phyloP scores from a whole-genome alignment of 2,797 vertebrate species.

The Sparidentex hasta region DNA sequence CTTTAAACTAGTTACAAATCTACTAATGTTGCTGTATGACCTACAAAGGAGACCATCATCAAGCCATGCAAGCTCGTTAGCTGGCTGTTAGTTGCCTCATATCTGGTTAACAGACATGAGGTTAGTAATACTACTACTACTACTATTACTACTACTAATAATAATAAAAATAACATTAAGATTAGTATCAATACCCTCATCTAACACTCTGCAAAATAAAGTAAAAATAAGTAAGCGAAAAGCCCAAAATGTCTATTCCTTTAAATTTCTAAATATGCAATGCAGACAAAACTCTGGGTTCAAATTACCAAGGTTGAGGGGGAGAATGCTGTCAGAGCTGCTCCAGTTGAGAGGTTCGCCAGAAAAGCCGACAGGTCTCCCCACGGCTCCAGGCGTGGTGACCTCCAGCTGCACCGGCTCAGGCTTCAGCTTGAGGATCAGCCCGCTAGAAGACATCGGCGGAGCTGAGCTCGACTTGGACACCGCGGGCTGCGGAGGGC shows the following conservation, averaged over 20 bases:
- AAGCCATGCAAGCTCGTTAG: too few species aligned
- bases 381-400: conserved; percentile 75
- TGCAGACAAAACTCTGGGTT: background rate
- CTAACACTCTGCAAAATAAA: background rate
- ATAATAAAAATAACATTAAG: too few species aligned
- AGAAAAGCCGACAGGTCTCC: conserved; percentile 57
- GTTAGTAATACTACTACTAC: too few species aligned
- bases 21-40: too few species aligned
- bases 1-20: too few species aligned
- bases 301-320: conserved; percentile 91
- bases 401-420: conserved; percentile 93
- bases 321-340: conserved; percentile 86
- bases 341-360: conserved; percentile 81
- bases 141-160: too few species aligned
- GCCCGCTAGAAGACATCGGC: conserved; percentile 55
- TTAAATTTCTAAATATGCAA: background rate
- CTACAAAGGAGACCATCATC: too few species aligned
- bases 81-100: background rate
- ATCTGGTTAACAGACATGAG: background rate
- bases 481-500: conserved; percentile 76
- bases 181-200: too few species aligned
- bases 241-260: background rate
- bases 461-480: conserved; percentile 86
- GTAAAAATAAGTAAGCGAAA: background rate
- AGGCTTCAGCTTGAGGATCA: conserved; percentile 90